A percentile compares a stretch with the other conserved stretches of the same genome.
phyloP scores from a whole-genome alignment of 2,888 invertebrate species.

The Shargacucullia verbasci region DNA sequence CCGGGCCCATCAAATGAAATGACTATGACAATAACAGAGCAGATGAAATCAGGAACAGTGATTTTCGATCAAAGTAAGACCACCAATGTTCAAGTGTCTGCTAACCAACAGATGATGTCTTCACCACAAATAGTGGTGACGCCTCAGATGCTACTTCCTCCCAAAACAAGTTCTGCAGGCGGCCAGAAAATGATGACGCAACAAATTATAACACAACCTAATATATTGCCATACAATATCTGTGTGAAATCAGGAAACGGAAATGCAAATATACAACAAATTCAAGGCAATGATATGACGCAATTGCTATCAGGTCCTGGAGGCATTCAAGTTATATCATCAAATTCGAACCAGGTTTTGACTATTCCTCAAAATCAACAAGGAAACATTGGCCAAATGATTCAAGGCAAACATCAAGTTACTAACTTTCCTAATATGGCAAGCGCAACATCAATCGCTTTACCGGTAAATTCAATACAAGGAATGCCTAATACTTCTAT shows the following conservation, averaged over 20 bases:
- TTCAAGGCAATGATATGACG: conserved; percentile 83
- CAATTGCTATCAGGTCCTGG: conserved; percentile 82
- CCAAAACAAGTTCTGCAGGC: conserved; percentile 79
- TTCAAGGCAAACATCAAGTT: conserved; percentile 84
- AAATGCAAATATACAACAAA: conserved; percentile 80
- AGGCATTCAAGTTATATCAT: conserved; percentile 87
- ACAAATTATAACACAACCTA: conserved; percentile 84
- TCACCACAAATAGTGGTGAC: conserved; percentile 87
- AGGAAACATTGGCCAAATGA: conserved; percentile 76
- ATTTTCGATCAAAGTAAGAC: conserved; percentile 86
- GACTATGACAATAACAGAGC: conserved; percentile 86
- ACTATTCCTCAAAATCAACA: conserved; percentile 83
- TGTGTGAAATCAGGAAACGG: conserved; percentile 84
- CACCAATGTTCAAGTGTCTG: conserved; percentile 83
- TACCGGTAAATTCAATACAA: conserved; percentile 85
- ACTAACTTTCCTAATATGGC: conserved; percentile 85
- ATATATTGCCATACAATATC: conserved; percentile 84
- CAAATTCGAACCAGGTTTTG: conserved; percentile 85
- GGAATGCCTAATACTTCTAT: conserved; percentile 84
- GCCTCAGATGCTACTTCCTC: conserved; percentile 85
- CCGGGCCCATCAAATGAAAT: conserved; percentile 86
- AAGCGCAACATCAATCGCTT: conserved; percentile 84
- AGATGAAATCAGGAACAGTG: conserved; percentile 85
- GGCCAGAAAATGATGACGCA: conserved; percentile 82
- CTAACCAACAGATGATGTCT: conserved; percentile 82